These are phyloP conservation scores for Ammodytes dubius DNA, from an alignment of 2,113 vertebrate genomes.

Conservation along the genomic window DNA sequence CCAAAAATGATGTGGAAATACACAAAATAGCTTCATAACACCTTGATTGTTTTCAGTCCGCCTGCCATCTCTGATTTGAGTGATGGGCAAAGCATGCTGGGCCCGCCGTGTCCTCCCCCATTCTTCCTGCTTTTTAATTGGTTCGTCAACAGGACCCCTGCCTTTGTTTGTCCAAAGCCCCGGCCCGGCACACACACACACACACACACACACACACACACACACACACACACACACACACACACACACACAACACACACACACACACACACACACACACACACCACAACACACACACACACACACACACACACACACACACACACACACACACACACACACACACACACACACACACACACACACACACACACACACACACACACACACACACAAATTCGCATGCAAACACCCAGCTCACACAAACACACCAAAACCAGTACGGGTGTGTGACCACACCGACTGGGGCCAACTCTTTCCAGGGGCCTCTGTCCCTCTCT, in stretches of 20 bases:
- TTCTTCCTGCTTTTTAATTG: constrained; percentile 75
- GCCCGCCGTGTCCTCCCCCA: constrained; percentile 58
- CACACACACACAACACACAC: constrained; percentile 29
- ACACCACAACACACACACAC: constrained; percentile 45
- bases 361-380: constrained; percentile 39
- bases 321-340: background rate
- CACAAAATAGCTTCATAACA: constrained; percentile 43
- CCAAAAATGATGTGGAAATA: background rate
- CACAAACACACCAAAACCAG: constrained; percentile 63
- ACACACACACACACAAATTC: constrained; percentile 16
- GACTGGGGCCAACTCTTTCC: constrained; percentile 62
- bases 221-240: constrained; percentile 53
- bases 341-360: constrained; percentile 12
- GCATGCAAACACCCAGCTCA: constrained; percentile 49
- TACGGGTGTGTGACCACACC: constrained; percentile 50
- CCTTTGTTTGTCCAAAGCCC: constrained; percentile 70
- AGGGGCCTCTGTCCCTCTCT: constrained; percentile 45
- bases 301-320: constrained; percentile 13
- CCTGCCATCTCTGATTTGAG: constrained; percentile 72
- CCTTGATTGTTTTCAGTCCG: constrained; percentile 60
- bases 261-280: constrained; percentile 26
- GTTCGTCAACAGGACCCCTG: constrained; percentile 74
- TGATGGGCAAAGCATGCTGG: constrained; percentile 67
- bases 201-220: constrained; percentile 25
- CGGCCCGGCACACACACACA: constrained; percentile 39